phyloP scores from a whole-genome alignment of 2,888 invertebrate genomes.

The Nomada goodeniana region DNA sequence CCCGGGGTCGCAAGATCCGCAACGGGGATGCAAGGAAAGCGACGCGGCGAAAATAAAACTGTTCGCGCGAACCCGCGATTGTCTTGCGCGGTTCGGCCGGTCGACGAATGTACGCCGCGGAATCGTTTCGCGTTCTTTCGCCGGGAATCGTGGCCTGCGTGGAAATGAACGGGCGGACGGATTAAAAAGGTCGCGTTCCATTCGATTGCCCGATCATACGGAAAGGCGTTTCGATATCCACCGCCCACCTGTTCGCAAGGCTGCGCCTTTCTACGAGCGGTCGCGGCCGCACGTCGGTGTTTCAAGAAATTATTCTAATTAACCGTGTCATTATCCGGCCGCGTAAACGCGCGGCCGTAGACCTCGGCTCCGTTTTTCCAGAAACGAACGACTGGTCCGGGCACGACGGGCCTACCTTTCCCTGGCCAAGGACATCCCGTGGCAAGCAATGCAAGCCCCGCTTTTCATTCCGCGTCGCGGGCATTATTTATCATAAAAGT shows the following conservation, averaged over 20 bases:
- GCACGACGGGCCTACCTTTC: constrained; percentile 67
- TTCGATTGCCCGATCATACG: constrained; percentile 35
- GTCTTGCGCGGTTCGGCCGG: constrained; percentile 1
- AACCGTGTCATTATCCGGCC: constrained; percentile 26
- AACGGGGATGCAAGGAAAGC: not conserved
- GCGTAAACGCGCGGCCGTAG: constrained; percentile 20
- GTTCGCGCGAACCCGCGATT: not conserved
- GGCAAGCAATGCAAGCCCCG: constrained; percentile 21
- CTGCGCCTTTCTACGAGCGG: constrained; percentile 37
- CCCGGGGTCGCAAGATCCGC: not conserved
- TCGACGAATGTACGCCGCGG: constrained; percentile 21
- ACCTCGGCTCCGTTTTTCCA: constrained; percentile 57
- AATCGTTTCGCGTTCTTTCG: constrained; percentile 19
- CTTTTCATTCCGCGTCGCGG: constrained; percentile 61
- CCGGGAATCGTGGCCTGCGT: constrained; percentile 8
- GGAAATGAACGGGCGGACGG: constrained; percentile 16
- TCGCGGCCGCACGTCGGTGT: constrained; percentile 1
- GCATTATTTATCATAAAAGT: constrained; percentile 61
- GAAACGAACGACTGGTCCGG: constrained; percentile 42
- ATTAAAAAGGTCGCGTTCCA: constrained; percentile 44
- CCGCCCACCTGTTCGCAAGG: constrained; percentile 50
- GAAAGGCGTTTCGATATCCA: constrained; percentile 11
- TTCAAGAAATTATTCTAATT: constrained; percentile 60
- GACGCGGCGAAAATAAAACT: not conserved
- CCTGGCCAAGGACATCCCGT: constrained; percentile 64